Conservation (phyloP, 92 coral and sea anemone genomes). For the Muricea muricata region DNA sequence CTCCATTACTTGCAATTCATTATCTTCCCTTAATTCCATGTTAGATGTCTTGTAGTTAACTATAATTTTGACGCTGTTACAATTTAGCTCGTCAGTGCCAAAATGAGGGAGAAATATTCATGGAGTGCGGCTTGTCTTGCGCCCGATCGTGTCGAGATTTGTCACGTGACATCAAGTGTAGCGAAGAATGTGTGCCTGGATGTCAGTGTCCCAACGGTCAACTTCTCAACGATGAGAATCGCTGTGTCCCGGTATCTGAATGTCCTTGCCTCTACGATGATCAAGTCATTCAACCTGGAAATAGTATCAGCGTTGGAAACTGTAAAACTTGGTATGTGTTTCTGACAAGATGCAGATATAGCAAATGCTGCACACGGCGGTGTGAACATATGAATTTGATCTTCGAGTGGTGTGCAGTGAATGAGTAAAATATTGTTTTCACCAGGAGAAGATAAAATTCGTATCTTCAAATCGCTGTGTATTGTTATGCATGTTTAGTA, state of each 20-base stretch:
- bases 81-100: conserved; percentile 9
- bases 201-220: conserved; percentile 31
- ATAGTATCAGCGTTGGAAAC: not conserved
- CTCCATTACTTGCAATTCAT: no score
- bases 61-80: no score
- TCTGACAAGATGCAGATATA: no score
- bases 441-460: no score
- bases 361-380: no score
- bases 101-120: not conserved
- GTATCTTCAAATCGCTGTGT: no score
- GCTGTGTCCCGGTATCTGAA: not conserved
- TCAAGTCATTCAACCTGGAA: not conserved
- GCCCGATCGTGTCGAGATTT: conserved; percentile 15
- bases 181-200: conserved; percentile 4
- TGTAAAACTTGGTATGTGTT: conserved; percentile 1
- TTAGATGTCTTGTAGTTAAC: no score
- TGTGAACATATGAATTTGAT: no score
- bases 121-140: conserved; percentile 10
- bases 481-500: no score
- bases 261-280: conserved; percentile 24
- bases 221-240: conserved; percentile 1
- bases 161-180: conserved; percentile 5
- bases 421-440: no score
- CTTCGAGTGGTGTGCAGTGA: no score
- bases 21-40: no score